Percentiles rank a stretch among this genome's conserved stretches.
Evolutionary conservation across 2,113 vertebrate genomes (phyloP).

Genomic region (rabbit (Oryctolagus cuniculus)): DNA sequence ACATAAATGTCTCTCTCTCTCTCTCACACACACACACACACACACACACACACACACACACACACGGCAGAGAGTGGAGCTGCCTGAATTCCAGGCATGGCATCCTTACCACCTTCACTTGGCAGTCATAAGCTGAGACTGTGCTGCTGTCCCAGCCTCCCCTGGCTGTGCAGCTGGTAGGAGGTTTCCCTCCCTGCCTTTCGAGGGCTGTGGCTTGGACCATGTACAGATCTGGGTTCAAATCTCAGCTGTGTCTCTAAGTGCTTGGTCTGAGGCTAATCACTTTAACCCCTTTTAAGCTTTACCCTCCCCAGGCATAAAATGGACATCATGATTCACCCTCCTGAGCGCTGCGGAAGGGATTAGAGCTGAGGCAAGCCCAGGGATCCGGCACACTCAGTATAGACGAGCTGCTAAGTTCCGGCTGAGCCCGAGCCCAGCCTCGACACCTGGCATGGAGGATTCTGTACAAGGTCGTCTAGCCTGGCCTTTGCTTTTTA

Average conservation of each 20-base stretch:
- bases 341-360: not conserved
- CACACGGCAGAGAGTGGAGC: not conserved
- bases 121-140: slow-evolving; percentile 53
- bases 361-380: not conserved
- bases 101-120: slow-evolving; percentile 32
- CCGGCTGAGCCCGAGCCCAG: not conserved
- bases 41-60: no score
- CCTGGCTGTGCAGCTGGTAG: not conserved
- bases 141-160: not conserved
- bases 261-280: not conserved
- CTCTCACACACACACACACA: no score
- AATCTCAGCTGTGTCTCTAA: not conserved
- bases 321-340: not conserved
- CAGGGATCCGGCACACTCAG: not conserved
- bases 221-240: not conserved
- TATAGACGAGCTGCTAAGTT: not conserved
- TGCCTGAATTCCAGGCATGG: not conserved
- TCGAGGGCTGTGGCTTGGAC: not conserved
- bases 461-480: not conserved
- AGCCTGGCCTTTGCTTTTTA: not conserved
- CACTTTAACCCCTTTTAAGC: not conserved
- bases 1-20: no score
- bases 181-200: not conserved
- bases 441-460: not conserved
- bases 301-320: slow-evolving; percentile 12